Conservation (phyloP, 2,113 vertebrate genomes). For the Colinus virginianus region DNA sequence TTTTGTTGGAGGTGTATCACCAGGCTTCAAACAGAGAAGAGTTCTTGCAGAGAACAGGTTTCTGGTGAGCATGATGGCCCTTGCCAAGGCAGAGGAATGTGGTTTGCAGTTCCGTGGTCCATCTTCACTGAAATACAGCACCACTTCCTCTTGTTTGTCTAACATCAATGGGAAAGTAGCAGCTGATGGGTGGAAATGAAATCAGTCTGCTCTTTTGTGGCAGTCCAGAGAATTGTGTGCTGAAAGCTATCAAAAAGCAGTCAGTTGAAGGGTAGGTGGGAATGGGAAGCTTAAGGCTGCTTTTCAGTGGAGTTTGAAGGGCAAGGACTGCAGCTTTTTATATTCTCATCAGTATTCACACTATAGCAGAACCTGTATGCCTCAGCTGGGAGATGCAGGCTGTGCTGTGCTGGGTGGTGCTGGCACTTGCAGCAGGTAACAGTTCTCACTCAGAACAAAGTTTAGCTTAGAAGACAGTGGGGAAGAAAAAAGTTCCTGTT, state of each 20-base stretch:
- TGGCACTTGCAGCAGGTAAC: not conserved
- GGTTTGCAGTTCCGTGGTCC: not conserved
- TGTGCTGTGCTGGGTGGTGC: conserved; percentile 2
- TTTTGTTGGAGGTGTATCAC: not conserved
- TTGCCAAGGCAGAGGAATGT: not conserved
- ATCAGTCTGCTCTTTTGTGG: not conserved
- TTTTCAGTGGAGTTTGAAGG: not conserved
- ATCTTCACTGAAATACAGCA: not conserved
- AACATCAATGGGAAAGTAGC: not conserved
- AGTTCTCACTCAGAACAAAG: not conserved
- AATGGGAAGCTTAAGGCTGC: not conserved
- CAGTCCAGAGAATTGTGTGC: not conserved
- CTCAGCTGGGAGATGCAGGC: not conserved
- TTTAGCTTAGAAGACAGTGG: not conserved
- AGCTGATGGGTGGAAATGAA: not conserved
- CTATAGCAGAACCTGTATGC: not conserved
- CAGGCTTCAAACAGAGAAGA: not conserved
- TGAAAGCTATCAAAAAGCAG: not conserved
- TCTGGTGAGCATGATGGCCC: not conserved
- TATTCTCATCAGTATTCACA: not conserved
- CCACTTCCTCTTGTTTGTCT: not conserved
- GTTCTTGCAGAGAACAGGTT: not conserved
- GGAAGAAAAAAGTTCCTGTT: not conserved
- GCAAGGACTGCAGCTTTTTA: not conserved
- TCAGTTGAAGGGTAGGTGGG: not conserved